Conservation (phyloP, 2,888 invertebrate species). For the Lymantria monacha region DNA sequence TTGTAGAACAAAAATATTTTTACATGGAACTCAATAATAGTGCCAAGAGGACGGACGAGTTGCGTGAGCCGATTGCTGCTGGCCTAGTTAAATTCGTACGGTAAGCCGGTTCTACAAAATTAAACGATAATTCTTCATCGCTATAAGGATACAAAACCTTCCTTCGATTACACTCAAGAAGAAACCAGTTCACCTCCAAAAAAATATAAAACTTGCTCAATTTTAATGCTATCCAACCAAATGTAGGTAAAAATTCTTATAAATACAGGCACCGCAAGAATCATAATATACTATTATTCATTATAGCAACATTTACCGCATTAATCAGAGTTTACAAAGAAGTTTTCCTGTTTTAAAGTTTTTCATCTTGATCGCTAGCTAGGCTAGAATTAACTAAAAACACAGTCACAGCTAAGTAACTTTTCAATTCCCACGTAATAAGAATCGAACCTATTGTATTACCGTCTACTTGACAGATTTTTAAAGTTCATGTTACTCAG, state of each 20-base stretch:
- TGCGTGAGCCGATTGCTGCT: conserved; percentile 51
- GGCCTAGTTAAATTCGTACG: conserved; percentile 55
- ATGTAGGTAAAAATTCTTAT: not conserved
- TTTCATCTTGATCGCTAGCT: too few relatives aligned
- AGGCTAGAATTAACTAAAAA: too few relatives aligned
- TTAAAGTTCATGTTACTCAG: too few relatives aligned
- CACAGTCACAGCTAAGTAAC: too few relatives aligned
- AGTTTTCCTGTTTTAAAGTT: too few relatives aligned
- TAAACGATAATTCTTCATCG: conserved; percentile 46
- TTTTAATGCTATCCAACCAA: not conserved
- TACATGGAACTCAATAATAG: conserved; percentile 24
- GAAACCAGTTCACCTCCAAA: conserved; percentile 29
- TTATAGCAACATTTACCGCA: too few relatives aligned
- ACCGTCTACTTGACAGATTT: too few relatives aligned
- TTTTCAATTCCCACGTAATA: too few relatives aligned
- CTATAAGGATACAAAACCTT: conserved; percentile 37
- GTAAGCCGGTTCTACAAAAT: conserved; percentile 39
- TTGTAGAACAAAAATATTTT: conserved; percentile 21
- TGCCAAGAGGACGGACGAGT: conserved; percentile 35
- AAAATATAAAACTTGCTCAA: conserved; percentile 13
- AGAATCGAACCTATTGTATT: too few relatives aligned
- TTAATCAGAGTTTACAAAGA: too few relatives aligned
- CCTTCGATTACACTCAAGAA: conserved; percentile 6
- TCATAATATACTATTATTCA: too few relatives aligned
- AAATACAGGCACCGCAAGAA: too few relatives aligned